Evolutionary conservation across 2,888 invertebrate genomes (phyloP), one percentile per base, ranked within the genome.

Genomic region (Keiferia lycopersicella): DNA sequence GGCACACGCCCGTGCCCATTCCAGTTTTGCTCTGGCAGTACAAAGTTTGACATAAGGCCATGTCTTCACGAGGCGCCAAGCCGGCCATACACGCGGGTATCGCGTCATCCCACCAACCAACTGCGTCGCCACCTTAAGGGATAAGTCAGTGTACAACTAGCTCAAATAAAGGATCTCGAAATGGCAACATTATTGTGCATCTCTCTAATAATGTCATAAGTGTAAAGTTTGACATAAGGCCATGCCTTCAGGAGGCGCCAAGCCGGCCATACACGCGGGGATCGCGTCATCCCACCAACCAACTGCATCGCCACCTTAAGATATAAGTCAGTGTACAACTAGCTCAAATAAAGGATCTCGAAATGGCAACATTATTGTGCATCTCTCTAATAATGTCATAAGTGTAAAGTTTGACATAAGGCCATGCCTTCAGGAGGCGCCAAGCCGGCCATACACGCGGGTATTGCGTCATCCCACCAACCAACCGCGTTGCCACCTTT

Each of bases 201-300:
- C n/a, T n/a, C n/a, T n/a, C n/a, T n/a, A n/a, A n/a, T n/a, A n/a
- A n/a, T n/a, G n/a, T n/a, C n/a, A n/a, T n/a, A n/a, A 50, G 63
- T 77, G 81, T 1, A 82, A 67, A 0, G 64, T 64, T 8, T 69
- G 60, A 12, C 74, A 73, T 1, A 78, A 18, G 0, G 16, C 61
- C 18, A 67, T 38, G 20, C 77, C 73, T 0, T 66, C 68, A 1
- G 63, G 64, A 1, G 63, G 51, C 0, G 84, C 82, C 1, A 85
- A n/a, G 0, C 73, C 65, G 0, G 73, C 71, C 77, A 83, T 77
- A 26, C 84, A 81, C 0, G 76, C 73, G 7, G 78, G 78, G 4
- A 88, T 67, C 0, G 86, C 86, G 0, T 75, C 76, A 30, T 86
- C 86, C 87, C 85, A 87, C 88, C 88, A 88, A 0, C 85, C 86